Conservation (phyloP, 2,113 vertebrate genomes). For the Caracal caracal region DNA sequence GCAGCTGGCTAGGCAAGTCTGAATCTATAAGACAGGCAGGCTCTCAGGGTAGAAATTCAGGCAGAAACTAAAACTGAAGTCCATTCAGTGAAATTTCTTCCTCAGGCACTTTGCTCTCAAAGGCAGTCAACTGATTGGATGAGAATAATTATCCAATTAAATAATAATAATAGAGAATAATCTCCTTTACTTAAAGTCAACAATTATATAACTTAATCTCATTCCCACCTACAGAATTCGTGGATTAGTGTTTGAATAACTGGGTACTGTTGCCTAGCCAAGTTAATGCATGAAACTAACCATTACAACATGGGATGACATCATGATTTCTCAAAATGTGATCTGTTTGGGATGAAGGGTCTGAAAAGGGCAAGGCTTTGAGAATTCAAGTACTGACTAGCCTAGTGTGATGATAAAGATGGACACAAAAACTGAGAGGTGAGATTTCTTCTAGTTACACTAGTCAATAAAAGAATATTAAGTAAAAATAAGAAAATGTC, state of each 20-base stretch:
- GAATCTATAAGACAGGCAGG: neutral
- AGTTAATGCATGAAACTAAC: neutral
- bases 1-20: neutral
- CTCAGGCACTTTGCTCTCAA: neutral
- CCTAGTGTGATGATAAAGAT: neutral
- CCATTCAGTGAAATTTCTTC: neutral
- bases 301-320: neutral
- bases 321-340: neutral
- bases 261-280: neutral
- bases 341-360: neutral
- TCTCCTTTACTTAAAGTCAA: neutral
- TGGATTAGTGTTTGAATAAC: neutral
- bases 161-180: neutral
- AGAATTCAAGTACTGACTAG: neutral
- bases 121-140: neutral
- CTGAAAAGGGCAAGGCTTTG: neutral
- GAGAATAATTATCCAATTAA: neutral
- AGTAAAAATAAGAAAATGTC: neutral
- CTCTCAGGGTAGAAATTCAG: neutral
- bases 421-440: neutral
- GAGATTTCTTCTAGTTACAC: neutral
- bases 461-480: neutral
- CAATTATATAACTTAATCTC: neutral
- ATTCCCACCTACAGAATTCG: neutral
- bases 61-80: neutral